These are phyloP conservation scores for Taurulus bubalis DNA, from an alignment of 2,113 vertebrate species.

Conservation along the genomic window DNA sequence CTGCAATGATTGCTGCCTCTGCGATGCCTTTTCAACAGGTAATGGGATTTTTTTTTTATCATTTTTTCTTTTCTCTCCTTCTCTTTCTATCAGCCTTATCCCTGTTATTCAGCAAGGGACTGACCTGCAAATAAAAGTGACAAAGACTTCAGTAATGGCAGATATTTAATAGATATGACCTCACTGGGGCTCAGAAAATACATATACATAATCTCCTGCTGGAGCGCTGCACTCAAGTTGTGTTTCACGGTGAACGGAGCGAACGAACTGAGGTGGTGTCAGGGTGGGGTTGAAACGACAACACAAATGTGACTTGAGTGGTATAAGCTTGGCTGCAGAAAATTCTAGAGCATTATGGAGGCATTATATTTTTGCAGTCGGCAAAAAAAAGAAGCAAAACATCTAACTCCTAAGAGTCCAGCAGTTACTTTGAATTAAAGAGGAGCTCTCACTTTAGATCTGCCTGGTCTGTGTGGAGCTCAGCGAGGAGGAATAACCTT, in stretches of 20 bases:
- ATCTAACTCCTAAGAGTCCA: slow-evolving; percentile 34
- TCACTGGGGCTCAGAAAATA: slow-evolving; percentile 3
- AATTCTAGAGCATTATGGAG: slow-evolving; percentile 35
- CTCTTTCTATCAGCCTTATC: slow-evolving; percentile 35
- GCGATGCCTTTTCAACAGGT: slow-evolving; percentile 67
- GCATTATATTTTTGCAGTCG: slow-evolving; percentile 36
- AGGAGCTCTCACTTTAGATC: slow-evolving; percentile 43
- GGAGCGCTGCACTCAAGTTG: slow-evolving; percentile 33
- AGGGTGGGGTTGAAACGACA: slow-evolving; percentile 22
- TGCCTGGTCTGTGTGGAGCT: slow-evolving; percentile 41
- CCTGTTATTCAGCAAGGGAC: slow-evolving; percentile 31
- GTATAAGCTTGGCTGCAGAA: slow-evolving; percentile 26
- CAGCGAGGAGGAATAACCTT: slow-evolving; percentile 56
- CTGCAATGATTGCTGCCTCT: slow-evolving; percentile 39
- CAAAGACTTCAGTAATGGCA: slow-evolving; percentile 26
- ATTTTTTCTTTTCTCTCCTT: slow-evolving; percentile 5
- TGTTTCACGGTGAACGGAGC: neutral
- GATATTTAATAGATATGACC: slow-evolving; percentile 58
- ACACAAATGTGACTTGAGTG: neutral
- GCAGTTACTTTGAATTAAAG: slow-evolving; percentile 30
- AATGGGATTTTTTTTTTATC: slow-evolving; percentile 50
- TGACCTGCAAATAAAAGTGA: slow-evolving; percentile 37
- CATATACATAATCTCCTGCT: slow-evolving; percentile 30
- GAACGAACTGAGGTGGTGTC: neutral
- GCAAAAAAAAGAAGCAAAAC: neutral